Evolutionary conservation across 2,797 vertebrate species (phyloP).

Genomic region (Cyprinodon diabolis): DNA sequence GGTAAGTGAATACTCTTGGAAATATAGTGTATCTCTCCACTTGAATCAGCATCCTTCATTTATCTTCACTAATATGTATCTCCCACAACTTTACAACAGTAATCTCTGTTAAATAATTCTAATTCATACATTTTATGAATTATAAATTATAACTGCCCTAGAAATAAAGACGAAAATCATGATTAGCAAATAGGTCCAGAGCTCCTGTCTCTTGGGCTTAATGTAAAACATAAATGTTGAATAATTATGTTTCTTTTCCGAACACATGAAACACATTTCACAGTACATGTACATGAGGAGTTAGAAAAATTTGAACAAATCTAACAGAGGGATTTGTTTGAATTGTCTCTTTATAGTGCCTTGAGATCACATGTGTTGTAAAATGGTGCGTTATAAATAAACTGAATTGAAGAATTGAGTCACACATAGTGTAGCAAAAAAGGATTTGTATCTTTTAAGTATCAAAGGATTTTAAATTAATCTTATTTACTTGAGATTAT

Average conservation of each 20-base stretch:
- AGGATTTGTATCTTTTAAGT: constrained; percentile 37
- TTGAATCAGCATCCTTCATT: constrained; percentile 1
- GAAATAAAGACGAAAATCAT: neutral
- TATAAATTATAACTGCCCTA: neutral
- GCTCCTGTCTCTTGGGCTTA: neutral
- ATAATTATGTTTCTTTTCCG: neutral
- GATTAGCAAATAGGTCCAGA: neutral
- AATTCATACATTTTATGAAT: neutral
- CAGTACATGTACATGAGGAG: constrained; percentile 17
- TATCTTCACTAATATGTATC: neutral
- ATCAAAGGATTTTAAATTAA: constrained; percentile 49
- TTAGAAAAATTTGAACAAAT: neutral
- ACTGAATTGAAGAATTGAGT: no score
- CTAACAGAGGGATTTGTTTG: no score
- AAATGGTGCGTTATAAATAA: no score
- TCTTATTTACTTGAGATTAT: constrained; percentile 52
- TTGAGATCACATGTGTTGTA: no score
- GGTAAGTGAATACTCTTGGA: no score
- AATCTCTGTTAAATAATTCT: neutral
- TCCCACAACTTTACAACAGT: neutral
- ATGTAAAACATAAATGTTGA: neutral
- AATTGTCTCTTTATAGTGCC: no score
- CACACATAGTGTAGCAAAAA: constrained; percentile 14
- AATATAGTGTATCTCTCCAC: neutral
- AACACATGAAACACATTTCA: neutral